Base-by-base conservation (phyloP, 1,140 invertebrate genomes). In the Drosophila neocordata region DNA sequence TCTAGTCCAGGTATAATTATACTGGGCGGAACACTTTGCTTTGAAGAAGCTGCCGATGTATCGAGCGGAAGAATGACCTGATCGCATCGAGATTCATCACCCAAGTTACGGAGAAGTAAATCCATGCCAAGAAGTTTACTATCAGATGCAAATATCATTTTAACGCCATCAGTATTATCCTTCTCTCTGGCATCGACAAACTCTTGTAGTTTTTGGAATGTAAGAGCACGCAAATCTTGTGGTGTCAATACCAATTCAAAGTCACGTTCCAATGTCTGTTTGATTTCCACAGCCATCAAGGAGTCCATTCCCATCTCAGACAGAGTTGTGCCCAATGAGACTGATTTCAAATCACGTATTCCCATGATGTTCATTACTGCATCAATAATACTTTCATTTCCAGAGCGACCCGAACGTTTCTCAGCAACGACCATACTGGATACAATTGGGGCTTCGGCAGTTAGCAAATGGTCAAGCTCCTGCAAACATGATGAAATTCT, bases 301-400 rank as follows among this genome's bases (percentile, higher is more conserved):
- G 96, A 97, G 92, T 98, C 97, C 93, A 98, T 95, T 56, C 97
- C 97, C 51, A 98, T 93, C 92, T 98, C 97, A 15, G 96, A 95
- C 1, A 98, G 92, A 0, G 95, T 92, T 94, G 95, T 51, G 94
- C 95, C 69, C 93, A 95, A 94, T 55, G 95, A 95, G 2, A 96
- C 92, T 11, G 93, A 93, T 73, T 94, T 94, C 22, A 94, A 63
- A 74, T 94, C 93, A 41, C 92, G 61, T 59, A 92, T 92, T 11
- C 94, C 93, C 92, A 95, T 93, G 62, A 95, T 95, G 74, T 93
- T 93, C 58, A 94, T 93, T 9, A 95, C 94, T 27, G 94, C 92
- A 73, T 94, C 94, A 8, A 95, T 93, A 73, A 95, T 93, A 74
- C 93, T 95, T 18, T 93, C 93, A 66, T 92, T 93, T 0, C 92